Conservation (phyloP, 2,113 vertebrate genomes). For the Spilogale gracilis region DNA sequence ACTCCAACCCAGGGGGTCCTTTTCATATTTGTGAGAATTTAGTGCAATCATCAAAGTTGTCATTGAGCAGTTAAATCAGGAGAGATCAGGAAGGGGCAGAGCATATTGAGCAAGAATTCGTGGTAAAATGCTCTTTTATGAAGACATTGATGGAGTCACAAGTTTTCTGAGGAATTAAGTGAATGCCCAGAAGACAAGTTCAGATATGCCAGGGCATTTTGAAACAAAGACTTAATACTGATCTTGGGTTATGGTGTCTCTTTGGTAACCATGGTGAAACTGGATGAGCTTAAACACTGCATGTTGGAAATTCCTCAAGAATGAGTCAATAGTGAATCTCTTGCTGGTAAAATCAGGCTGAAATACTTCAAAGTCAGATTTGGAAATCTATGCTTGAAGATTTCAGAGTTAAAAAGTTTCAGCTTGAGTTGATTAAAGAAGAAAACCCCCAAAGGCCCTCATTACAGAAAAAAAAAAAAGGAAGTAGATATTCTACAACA, state of each 20-base stretch:
- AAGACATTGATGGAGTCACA: background rate
- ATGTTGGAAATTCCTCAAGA: conserved; percentile 68
- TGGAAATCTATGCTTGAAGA: conserved; percentile 66
- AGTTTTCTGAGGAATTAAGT: conserved; percentile 59
- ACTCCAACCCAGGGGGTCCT: background rate
- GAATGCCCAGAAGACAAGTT: conserved; percentile 71
- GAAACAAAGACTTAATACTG: conserved; percentile 55
- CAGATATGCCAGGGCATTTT: conserved; percentile 67
- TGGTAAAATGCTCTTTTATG: conserved; percentile 3
- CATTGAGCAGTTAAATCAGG: background rate
- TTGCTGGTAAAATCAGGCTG: conserved; percentile 37
- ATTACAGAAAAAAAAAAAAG: background rate
- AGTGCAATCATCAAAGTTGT: background rate
- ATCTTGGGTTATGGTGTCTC: conserved; percentile 63
- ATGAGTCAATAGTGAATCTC: conserved; percentile 71
- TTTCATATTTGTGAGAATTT: background rate
- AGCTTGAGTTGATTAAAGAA: background rate
- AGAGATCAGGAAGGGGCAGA: background rate
- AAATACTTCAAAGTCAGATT: conserved; percentile 67
- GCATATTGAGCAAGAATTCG: background rate
- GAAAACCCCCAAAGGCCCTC: background rate
- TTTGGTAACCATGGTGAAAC: conserved; percentile 74
- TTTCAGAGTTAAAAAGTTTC: conserved; percentile 44
- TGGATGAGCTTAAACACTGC: conserved; percentile 63
- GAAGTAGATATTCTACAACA: background rate